phyloP scores from a whole-genome alignment of 2,113 vertebrate genomes.

The Lagopus muta region DNA sequence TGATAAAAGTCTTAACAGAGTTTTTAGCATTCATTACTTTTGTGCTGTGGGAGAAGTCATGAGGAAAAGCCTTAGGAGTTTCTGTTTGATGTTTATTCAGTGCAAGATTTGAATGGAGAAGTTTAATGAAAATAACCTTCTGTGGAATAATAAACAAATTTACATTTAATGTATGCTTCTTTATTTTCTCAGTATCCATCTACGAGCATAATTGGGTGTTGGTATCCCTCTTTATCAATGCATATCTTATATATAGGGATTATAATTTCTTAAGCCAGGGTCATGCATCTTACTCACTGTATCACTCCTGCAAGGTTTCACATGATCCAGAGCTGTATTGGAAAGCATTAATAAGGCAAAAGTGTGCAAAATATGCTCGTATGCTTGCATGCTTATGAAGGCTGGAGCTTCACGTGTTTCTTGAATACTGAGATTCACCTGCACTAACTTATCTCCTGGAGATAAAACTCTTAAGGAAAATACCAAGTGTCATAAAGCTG shows the following conservation, averaged over 20 bases:
- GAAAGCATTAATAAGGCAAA: neutral
- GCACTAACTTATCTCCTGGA: neutral
- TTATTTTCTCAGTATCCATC: neutral
- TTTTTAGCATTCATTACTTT: neutral
- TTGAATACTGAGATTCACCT: neutral
- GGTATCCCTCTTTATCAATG: neutral
- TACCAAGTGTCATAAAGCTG: neutral
- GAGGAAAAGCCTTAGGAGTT: neutral
- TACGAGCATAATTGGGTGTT: neutral
- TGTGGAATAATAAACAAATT: neutral
- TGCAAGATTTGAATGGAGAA: neutral
- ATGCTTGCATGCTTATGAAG: neutral
- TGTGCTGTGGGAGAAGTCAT: neutral
- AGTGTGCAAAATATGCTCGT: neutral
- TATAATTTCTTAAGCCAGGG: neutral
- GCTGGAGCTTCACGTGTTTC: neutral
- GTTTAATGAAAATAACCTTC: neutral
- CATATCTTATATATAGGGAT: neutral
- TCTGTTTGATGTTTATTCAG: neutral
- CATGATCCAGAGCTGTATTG: neutral
- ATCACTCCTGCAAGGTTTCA: neutral
- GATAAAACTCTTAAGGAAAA: slow-evolving; percentile 1
- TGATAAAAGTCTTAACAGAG: neutral
- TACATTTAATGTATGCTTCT: neutral
- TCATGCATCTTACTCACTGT: neutral